Percentiles rank a stretch among this genome's conserved stretches.
Evolutionary conservation across 2,888 invertebrate species (phyloP).

Genomic region (Idaea biselata): DNA sequence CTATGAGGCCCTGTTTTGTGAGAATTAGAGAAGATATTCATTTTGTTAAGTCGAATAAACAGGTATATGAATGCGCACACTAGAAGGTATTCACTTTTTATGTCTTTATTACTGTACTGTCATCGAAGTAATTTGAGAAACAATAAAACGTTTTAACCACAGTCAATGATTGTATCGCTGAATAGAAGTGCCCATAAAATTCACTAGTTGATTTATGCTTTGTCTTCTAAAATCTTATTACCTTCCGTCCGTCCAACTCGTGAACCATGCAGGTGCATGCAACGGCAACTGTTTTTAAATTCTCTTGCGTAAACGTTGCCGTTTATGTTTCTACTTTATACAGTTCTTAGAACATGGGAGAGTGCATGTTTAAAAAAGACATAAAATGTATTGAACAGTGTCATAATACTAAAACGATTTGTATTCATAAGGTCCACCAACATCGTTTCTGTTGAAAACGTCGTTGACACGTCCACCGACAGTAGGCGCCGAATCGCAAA

Average conservation of each 20-base stretch:
- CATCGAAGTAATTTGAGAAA: slow-evolving; percentile 30
- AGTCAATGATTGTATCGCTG: slow-evolving; percentile 34
- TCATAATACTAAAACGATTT: slow-evolving; percentile 54
- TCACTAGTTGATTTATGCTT: slow-evolving; percentile 41
- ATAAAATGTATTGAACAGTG: slow-evolving; percentile 54
- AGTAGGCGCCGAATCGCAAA: slow-evolving; percentile 71
- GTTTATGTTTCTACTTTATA: slow-evolving; percentile 36
- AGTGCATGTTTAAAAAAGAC: slow-evolving; percentile 32
- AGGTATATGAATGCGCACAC: background rate
- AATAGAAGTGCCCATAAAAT: slow-evolving; percentile 45
- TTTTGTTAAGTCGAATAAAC: too few species aligned
- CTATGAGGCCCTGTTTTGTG: too few species aligned
- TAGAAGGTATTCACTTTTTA: background rate
- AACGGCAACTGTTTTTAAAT: slow-evolving; percentile 60
- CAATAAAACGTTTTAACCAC: slow-evolving; percentile 36
- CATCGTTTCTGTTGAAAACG: slow-evolving; percentile 55
- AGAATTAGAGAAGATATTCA: too few species aligned
- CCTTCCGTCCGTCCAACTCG: slow-evolving; percentile 31
- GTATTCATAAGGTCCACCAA: slow-evolving; percentile 63
- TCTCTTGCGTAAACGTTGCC: slow-evolving; percentile 55
- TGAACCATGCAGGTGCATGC: slow-evolving; percentile 60
- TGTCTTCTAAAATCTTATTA: slow-evolving; percentile 42
- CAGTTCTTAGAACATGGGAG: slow-evolving; percentile 51
- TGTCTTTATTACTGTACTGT: slow-evolving; percentile 27
- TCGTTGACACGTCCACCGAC: slow-evolving; percentile 61